Conservation (phyloP, 92 coral and sea anemone species). For the Phymanthus crucifer region DNA sequence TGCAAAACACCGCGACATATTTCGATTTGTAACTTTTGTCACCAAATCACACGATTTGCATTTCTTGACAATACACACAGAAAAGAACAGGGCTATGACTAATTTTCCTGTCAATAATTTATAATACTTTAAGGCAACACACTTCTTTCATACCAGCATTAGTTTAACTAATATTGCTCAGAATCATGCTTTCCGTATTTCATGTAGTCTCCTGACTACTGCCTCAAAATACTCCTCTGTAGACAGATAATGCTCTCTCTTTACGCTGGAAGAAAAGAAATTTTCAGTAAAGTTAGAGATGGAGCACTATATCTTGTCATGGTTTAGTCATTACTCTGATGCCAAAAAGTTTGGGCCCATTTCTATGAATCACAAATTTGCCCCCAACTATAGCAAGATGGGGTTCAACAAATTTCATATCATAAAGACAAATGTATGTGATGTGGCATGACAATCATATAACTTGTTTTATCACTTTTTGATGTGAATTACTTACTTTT, state of each 20-base stretch:
- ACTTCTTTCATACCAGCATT: not conserved
- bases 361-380: no score
- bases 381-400: no score
- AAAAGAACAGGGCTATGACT: not conserved
- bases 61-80: no score
- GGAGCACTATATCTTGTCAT: not conserved
- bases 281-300: not conserved
- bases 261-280: conserved; percentile 63
- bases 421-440: no score
- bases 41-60: no score
- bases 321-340: not conserved
- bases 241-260: conserved; percentile 91
- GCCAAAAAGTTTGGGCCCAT: no score
- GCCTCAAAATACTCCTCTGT: conserved; percentile 94
- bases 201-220: conserved; percentile 70
- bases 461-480: no score
- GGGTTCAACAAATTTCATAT: no score
- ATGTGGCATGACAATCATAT: no score
- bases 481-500: conserved; percentile 62
- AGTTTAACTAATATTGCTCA: not conserved
- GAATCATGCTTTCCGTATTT: conserved; percentile 45
- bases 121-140: not conserved
- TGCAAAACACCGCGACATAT: no score
- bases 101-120: not conserved
- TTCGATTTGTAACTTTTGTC: no score